phyloP scores from a whole-genome alignment of 2,888 invertebrate genomes.

The Volucella inanis region DNA sequence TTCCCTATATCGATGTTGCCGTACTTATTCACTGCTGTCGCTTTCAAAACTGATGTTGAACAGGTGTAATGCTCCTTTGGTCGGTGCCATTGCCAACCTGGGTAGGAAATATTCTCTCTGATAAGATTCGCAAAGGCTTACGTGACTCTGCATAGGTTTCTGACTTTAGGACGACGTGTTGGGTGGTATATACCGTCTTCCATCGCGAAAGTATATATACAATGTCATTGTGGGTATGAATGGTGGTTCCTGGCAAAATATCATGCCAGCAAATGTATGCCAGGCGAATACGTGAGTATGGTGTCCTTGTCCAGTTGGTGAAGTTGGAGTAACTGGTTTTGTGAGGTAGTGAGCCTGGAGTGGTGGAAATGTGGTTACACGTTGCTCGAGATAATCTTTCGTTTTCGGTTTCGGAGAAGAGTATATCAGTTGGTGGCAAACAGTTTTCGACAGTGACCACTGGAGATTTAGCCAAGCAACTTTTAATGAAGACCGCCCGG shows the following conservation, averaged over 20 bases:
- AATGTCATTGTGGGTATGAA: slow-evolving; percentile 7
- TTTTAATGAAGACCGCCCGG: slow-evolving; percentile 27
- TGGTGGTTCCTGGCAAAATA: slow-evolving; percentile 70
- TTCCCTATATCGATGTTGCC: slow-evolving; percentile 53
- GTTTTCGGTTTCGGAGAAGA: slow-evolving; percentile 35
- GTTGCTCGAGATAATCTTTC: slow-evolving; percentile 59
- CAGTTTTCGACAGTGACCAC: slow-evolving; percentile 54
- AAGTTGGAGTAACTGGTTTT: slow-evolving; percentile 18
- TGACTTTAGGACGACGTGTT: slow-evolving; percentile 52
- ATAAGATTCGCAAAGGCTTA: slow-evolving; percentile 68
- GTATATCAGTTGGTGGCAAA: slow-evolving; percentile 48
- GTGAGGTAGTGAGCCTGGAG: neutral
- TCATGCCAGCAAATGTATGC: slow-evolving; percentile 55
- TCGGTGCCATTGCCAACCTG: slow-evolving; percentile 13
- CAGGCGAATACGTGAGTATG: slow-evolving; percentile 53
- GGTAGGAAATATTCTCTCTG: slow-evolving; percentile 52
- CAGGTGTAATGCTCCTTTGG: slow-evolving; percentile 69
- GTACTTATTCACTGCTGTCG: slow-evolving; percentile 48
- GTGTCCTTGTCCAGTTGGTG: slow-evolving; percentile 50
- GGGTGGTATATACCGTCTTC: neutral
- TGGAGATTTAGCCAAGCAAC: slow-evolving; percentile 50
- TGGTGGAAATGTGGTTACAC: slow-evolving; percentile 32
- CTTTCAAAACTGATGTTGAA: slow-evolving; percentile 51
- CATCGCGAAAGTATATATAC: neutral
- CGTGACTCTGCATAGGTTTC: slow-evolving; percentile 66